Evolutionary conservation across 1,140 invertebrate genomes (phyloP).

Genomic region (Pteromalus puparum): DNA sequence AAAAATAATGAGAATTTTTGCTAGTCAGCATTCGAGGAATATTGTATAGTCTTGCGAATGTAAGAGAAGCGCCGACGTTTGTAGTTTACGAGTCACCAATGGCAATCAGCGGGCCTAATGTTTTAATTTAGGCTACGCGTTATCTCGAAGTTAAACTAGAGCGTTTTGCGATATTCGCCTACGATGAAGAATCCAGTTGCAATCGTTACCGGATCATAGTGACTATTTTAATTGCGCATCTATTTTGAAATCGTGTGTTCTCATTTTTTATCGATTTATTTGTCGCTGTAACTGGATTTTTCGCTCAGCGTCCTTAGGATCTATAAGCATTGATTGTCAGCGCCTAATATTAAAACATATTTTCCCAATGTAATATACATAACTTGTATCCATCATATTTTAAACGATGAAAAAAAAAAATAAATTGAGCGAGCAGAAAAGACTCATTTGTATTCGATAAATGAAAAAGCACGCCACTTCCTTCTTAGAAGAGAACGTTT

Average conservation of each 20-base stretch:
- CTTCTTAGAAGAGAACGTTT: too few species aligned
- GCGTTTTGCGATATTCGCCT: conserved; percentile 3
- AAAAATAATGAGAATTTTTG: conserved; percentile 23
- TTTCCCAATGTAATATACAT: conserved; percentile 42
- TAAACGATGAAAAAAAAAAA: conserved; percentile 50
- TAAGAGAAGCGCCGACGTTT: background rate
- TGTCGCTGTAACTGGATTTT: conserved; percentile 17
- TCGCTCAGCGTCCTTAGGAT: conserved; percentile 20
- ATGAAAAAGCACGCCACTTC: background rate
- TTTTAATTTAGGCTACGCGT: background rate
- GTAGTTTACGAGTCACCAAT: conserved; percentile 5
- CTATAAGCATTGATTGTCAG: conserved; percentile 31
- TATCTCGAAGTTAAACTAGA: background rate
- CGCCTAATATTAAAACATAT: conserved; percentile 45
- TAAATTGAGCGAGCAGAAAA: conserved; percentile 23
- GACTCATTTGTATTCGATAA: conserved; percentile 6
- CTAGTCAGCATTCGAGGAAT: conserved; percentile 43
- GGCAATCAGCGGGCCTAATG: conserved; percentile 23
- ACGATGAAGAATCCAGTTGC: conserved; percentile 22
- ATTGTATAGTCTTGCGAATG: conserved; percentile 17
- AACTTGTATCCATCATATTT: conserved; percentile 45
- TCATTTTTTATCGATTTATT: background rate
- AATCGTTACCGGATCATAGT: background rate
- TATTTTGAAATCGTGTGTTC: background rate
- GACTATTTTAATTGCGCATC: background rate